A percentile compares a stretch with the other conserved stretches of the same genome.
Conservation (phyloP, 2,113 vertebrate genomes). For the Emydura subglobosa region DNA sequence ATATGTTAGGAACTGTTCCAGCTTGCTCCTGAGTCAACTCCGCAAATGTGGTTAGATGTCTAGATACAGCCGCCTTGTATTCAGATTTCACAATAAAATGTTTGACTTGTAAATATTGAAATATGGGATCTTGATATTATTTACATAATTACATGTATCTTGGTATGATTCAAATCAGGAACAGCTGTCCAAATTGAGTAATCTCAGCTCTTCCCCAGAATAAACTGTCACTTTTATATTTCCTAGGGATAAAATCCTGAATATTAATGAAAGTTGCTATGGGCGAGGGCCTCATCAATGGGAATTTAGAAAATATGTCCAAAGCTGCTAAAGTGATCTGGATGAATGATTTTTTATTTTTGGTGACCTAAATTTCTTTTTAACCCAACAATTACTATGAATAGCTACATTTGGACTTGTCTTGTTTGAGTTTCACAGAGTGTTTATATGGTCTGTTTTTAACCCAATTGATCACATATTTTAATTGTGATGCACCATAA, state of each 20-base stretch:
- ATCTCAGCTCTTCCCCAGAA: not conserved
- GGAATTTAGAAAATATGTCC: not conserved
- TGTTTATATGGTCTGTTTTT: not conserved
- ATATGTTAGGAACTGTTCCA: not conserved
- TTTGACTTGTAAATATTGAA: not conserved
- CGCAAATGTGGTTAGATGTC: not conserved
- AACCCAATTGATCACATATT: not conserved
- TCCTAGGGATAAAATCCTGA: not conserved
- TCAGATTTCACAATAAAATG: not conserved
- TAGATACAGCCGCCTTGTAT: not conserved
- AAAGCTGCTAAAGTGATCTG: not conserved
- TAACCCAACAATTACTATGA: not conserved
- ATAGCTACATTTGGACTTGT: not conserved
- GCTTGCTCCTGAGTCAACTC: not conserved
- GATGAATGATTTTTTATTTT: not conserved
- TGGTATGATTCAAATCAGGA: not conserved
- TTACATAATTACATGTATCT: not conserved
- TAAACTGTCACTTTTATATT: not conserved
- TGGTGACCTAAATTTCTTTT: not conserved
- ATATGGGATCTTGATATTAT: not conserved
- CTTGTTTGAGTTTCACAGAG: not conserved
- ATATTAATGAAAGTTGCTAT: not conserved
- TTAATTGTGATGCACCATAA: not conserved
- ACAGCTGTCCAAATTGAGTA: not conserved
- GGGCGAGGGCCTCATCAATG: not conserved